Percentiles rank a stretch among this genome's conserved stretches.
phyloP scores from a whole-genome alignment of 1,140 invertebrate genomes.

The Drosophila chauvacae region DNA sequence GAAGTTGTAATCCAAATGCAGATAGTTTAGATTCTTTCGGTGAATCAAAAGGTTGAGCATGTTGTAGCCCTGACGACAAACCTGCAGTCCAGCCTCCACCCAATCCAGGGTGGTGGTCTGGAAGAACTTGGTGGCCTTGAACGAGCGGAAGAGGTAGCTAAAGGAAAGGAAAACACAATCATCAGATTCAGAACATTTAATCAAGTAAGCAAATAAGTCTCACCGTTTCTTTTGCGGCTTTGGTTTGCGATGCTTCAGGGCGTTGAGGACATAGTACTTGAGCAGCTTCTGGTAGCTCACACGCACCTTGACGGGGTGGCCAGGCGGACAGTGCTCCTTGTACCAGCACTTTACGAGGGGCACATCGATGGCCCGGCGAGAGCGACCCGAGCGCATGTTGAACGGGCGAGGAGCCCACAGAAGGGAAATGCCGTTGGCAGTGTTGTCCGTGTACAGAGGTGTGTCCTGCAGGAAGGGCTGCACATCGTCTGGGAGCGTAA shows the following conservation, averaged over 20 bases:
- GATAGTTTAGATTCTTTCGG: constrained; percentile 99
- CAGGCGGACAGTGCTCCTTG: constrained; percentile 98
- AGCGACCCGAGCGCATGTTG: constrained; percentile 95
- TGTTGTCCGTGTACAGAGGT: constrained; percentile 99
- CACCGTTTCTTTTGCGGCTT: constrained; percentile 99
- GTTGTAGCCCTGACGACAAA: constrained; percentile 99
- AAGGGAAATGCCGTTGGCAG: constrained; percentile 99
- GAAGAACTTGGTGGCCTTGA: constrained; percentile 99
- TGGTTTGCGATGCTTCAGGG: constrained; percentile 97
- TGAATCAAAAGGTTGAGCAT: constrained; percentile 99
- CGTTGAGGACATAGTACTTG: constrained; percentile 99
- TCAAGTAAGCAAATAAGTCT: constrained; percentile 27
- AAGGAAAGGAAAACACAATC: constrained; percentile 61
- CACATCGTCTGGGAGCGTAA: constrained; percentile 94
- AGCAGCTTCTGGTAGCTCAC: constrained; percentile 99
- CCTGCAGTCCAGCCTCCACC: constrained; percentile 99
- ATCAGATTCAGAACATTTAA: background rate
- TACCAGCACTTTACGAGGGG: constrained; percentile 99
- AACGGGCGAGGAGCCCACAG: constrained; percentile 99
- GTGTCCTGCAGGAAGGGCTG: constrained; percentile 97
- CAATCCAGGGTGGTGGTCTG: constrained; percentile 99
- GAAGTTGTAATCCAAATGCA: constrained; percentile 99
- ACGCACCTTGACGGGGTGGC: constrained; percentile 99
- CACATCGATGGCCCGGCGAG: constrained; percentile 96
- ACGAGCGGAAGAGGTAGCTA: constrained; percentile 97